These are phyloP conservation scores for Sebastes oblongus DNA, from an alignment of 2,797 vertebrate species.

Conservation along the genomic window DNA sequence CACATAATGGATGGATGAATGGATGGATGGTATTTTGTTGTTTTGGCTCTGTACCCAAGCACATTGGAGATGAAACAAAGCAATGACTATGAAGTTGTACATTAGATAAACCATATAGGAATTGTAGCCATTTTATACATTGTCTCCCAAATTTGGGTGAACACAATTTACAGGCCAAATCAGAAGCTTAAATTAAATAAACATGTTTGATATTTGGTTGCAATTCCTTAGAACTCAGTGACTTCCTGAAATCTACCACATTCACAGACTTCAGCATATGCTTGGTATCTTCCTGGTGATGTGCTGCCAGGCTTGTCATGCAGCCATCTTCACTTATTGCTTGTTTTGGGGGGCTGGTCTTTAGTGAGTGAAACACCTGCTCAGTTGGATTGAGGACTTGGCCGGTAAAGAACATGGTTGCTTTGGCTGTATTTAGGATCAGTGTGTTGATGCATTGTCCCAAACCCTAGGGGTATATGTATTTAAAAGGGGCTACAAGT, in stretches of 20 bases:
- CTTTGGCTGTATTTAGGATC: constrained; percentile 4
- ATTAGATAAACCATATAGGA: not conserved
- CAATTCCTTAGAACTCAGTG: constrained; percentile 1
- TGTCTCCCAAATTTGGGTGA: not conserved
- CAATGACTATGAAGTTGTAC: not conserved
- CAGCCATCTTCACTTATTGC: constrained; percentile 49
- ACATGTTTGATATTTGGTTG: not conserved
- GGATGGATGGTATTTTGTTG: not conserved
- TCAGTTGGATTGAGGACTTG: constrained; percentile 25
- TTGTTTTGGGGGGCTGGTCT: constrained; percentile 26
- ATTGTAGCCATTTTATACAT: not conserved
- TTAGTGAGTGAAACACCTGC: constrained; percentile 45
- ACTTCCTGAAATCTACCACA: constrained; percentile 10
- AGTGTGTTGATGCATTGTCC: not conserved
- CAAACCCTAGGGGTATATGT: not conserved
- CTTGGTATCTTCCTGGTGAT: constrained; percentile 19
- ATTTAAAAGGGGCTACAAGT: not conserved
- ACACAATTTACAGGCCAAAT: not conserved
- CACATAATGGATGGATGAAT: no score
- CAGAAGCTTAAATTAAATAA: not conserved
- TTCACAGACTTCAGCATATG: constrained; percentile 27
- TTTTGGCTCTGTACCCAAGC: not conserved
- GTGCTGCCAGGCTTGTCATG: constrained; percentile 23
- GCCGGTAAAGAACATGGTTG: constrained; percentile 1
- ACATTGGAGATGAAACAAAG: not conserved